Conservation (phyloP, 1,140 invertebrate genomes). For the Musca domestica region DNA sequence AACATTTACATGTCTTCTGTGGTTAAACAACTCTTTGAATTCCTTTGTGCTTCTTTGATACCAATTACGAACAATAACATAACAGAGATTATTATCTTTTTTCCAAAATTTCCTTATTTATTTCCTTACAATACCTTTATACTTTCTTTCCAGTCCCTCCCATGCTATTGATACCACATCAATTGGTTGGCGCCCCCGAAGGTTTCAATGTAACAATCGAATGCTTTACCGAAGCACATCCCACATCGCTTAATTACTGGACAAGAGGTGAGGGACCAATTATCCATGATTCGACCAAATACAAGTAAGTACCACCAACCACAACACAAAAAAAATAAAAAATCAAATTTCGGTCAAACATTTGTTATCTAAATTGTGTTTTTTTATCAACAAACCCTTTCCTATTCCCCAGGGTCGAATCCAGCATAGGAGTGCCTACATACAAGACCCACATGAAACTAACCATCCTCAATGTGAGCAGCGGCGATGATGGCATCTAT, state of each 20-base stretch:
- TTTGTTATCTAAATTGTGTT: background rate
- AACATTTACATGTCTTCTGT: no score
- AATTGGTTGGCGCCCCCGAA: constrained; percentile 72
- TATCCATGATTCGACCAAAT: constrained; percentile 83
- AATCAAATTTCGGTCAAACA: background rate
- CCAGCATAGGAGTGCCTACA: constrained; percentile 65
- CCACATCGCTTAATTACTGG: constrained; percentile 90
- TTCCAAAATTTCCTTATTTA: background rate
- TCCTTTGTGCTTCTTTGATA: background rate
- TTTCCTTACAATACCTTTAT: background rate
- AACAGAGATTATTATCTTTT: no score
- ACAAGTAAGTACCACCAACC: constrained; percentile 56
- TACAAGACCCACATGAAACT: constrained; percentile 85
- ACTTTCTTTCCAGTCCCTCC: constrained; percentile 42
- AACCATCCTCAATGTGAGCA: constrained; percentile 71
- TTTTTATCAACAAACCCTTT: constrained; percentile 3
- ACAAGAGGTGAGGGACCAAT: constrained; percentile 82
- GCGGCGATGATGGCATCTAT: constrained; percentile 80
- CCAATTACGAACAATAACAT: no score
- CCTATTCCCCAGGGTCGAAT: constrained; percentile 57
- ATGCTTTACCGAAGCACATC: constrained; percentile 87
- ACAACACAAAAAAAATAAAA: background rate
- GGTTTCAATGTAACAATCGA: constrained; percentile 81
- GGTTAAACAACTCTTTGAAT: no score
- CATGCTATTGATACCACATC: constrained; percentile 53